A percentile compares a stretch with the other conserved stretches of the same genome.
These are phyloP conservation scores for Electrophaes corylata DNA, from an alignment of 2,888 invertebrate genomes.

Conservation along the genomic window DNA sequence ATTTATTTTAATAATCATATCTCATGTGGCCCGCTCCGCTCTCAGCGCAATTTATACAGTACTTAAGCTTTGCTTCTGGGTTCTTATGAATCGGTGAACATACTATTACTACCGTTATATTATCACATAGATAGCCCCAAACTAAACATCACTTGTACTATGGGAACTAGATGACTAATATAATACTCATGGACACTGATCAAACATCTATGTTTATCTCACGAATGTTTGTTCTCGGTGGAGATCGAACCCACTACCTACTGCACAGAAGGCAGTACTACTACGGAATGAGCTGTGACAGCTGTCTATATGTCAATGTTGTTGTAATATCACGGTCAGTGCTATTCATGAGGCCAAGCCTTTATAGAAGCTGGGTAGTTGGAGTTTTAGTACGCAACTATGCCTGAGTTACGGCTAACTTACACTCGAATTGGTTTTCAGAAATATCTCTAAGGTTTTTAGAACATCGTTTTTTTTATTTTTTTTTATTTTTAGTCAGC, in stretches of 20 bases:
- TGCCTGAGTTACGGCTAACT: constrained; percentile 26
- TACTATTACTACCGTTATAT: background rate
- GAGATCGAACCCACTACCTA: too few species aligned
- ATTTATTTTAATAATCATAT: constrained; percentile 42
- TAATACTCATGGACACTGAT: too few species aligned
- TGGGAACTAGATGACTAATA: too few species aligned
- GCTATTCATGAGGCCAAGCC: background rate
- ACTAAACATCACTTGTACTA: too few species aligned
- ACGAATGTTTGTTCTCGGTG: too few species aligned
- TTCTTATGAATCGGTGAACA: background rate
- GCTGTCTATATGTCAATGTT: background rate
- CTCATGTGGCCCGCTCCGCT: constrained; percentile 29
- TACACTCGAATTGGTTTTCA: constrained; percentile 25
- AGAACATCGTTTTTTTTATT: too few species aligned
- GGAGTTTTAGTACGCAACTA: constrained; percentile 32
- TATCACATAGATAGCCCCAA: background rate
- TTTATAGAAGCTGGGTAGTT: constrained; percentile 23
- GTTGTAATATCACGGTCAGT: background rate
- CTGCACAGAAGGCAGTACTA: too few species aligned
- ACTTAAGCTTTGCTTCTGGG: constrained; percentile 27
- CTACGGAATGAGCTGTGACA: background rate
- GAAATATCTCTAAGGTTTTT: constrained; percentile 1
- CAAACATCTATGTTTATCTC: too few species aligned
- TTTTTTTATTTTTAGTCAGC: too few species aligned
- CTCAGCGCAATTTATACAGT: constrained; percentile 36